Evolutionary conservation across 1,140 invertebrate species (phyloP).

Genomic region (Patella vulgata): DNA sequence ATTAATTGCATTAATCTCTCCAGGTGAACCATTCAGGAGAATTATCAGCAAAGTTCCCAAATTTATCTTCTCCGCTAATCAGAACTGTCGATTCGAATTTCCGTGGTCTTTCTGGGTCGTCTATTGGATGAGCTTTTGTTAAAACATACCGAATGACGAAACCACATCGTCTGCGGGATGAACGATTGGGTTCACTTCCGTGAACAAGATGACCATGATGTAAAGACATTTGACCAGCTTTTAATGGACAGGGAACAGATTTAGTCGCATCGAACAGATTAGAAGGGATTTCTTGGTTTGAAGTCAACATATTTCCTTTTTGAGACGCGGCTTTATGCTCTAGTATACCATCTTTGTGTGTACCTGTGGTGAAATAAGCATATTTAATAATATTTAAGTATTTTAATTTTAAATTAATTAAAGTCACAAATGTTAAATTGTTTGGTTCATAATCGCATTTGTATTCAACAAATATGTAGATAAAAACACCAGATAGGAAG

Average conservation of each 20-base stretch:
- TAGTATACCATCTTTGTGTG: constrained; percentile 44
- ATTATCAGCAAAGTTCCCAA: constrained; percentile 40
- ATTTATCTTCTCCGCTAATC: constrained; percentile 36
- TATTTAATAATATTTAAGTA: constrained; percentile 4
- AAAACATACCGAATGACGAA: constrained; percentile 51
- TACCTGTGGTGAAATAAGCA: constrained; percentile 28
- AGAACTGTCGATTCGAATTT: constrained; percentile 43
- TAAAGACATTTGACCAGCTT: constrained; percentile 48
- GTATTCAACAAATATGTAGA: too few species aligned
- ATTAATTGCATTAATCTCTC: constrained; percentile 8
- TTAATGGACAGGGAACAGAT: constrained; percentile 40
- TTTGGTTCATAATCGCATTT: too few species aligned
- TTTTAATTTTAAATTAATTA: too few species aligned
- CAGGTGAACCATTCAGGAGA: constrained; percentile 38
- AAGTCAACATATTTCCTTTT: constrained; percentile 43
- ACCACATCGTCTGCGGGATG: constrained; percentile 41
- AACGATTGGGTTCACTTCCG: constrained; percentile 47
- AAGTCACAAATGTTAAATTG: too few species aligned
- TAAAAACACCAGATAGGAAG: too few species aligned
- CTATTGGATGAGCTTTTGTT: constrained; percentile 38
- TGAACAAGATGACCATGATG: constrained; percentile 49
- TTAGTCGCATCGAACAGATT: constrained; percentile 34
- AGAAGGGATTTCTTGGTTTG: constrained; percentile 46
- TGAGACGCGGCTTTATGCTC: constrained; percentile 31
- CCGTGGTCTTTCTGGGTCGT: constrained; percentile 42